Base-by-base conservation (phyloP, 2,113 vertebrate species). In the Anas platyrhynchos region DNA sequence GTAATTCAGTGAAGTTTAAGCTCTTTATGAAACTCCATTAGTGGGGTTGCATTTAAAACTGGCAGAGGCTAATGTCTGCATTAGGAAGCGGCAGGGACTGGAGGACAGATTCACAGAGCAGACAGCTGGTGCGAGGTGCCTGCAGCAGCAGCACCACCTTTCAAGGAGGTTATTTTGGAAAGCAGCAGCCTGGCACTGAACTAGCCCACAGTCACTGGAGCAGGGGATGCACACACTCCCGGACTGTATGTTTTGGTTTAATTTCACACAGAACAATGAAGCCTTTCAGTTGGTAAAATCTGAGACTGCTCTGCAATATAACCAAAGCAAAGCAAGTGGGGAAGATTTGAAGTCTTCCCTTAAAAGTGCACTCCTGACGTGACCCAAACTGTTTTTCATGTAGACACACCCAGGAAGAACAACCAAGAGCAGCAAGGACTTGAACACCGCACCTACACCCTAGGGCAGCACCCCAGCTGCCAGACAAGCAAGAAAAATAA, bases 161-260 rank as follows among this genome's bases (percentile, higher is more conserved):
- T 59, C 68, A 36, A 44, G 59, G 25, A 43, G 27, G 9, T 8
- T 58, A 16, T 50, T 88, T 62, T 67, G 41, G 41, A 66, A 89
- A 72, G 50, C 26, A 69, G 17, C 59, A 36, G 59, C 29, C 48
- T 69, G 26, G 16, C 9, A 22, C n/a, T 32, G 38, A 72, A 18
- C 22, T 22, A 79, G 36, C 12, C 52, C 18, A 18, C 54, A 16
- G 27, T 29, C 25, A 55, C 32, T 41, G 25, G 36, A 46, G 22
- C 46, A 76, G 0, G 3, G 82, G 20, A 48, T 4, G 22, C 3
- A 2, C 1, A 13, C 4, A 1, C 20, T 65, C n/a, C 13, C n/a
- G 22, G 16, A 31, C 75, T 20, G 17, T 16, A 11, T 0, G 0
- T 16, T 65, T 48, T 16, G 12, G 26, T 23, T 73, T 25, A 16